Percentiles rank a stretch among this genome's conserved stretches.
Evolutionary conservation across 1,140 invertebrate genomes (phyloP).

Genomic region (Camponotus floridanus): DNA sequence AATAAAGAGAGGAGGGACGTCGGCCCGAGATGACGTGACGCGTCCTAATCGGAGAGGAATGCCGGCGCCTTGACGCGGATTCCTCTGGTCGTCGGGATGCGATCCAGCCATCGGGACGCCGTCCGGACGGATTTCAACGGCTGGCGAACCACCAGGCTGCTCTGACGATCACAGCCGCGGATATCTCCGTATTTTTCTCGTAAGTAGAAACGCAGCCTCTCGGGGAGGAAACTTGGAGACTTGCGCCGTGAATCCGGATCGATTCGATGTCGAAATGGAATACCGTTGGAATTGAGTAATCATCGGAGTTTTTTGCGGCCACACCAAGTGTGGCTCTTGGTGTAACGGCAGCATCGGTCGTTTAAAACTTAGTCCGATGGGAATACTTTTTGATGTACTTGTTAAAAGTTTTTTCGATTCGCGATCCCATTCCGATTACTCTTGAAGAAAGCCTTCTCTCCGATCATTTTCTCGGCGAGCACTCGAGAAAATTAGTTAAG

Average conservation of each 20-base stretch:
- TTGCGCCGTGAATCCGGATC: background rate
- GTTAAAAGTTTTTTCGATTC: background rate
- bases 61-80: conserved; percentile 34
- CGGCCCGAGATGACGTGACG: conserved; percentile 37
- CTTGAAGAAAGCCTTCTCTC: background rate
- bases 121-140: conserved; percentile 54
- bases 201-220: conserved; percentile 48
- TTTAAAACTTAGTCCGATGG: background rate
- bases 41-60: conserved; percentile 45
- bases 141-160: conserved; percentile 28
- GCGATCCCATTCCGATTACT: background rate
- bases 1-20: background rate
- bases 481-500: background rate
- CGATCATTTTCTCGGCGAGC: background rate
- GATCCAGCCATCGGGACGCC: conserved; percentile 13
- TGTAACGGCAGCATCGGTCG: conserved; percentile 5
- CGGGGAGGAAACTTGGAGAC: background rate
- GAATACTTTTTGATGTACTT: conserved; percentile 3
- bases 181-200: conserved; percentile 40
- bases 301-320: background rate
- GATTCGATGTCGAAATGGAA: background rate
- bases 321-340: background rate
- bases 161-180: conserved; percentile 32
- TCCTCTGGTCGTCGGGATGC: conserved; percentile 42
- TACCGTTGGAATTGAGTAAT: conserved; percentile 22